phyloP scores from a whole-genome alignment of 2,888 invertebrate species.

The Apamea anceps region DNA sequence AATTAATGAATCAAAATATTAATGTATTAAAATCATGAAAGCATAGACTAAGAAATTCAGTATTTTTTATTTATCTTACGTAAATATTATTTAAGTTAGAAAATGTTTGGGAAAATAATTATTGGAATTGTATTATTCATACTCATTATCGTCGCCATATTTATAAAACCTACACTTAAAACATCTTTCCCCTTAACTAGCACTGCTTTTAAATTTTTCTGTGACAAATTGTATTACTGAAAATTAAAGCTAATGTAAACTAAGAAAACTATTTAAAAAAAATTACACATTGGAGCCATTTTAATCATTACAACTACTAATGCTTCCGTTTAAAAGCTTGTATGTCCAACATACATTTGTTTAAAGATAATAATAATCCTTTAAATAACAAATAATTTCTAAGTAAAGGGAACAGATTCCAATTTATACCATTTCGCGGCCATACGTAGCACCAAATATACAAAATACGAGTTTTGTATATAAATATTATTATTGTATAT shows the following conservation, averaged over 20 bases:
- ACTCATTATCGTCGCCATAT: conserved; percentile 36
- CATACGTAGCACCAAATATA: conserved; percentile 65
- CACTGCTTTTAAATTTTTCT: background rate
- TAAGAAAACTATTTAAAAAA: background rate
- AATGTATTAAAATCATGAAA: conserved; percentile 19
- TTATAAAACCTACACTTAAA: conserved; percentile 9
- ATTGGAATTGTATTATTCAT: conserved; percentile 11
- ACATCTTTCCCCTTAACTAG: background rate
- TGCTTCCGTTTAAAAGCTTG: background rate
- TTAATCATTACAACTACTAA: background rate
- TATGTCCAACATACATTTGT: conserved; percentile 13
- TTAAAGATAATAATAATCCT: conserved; percentile 10
- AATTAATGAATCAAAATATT: conserved; percentile 5
- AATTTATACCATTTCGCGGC: conserved; percentile 52
- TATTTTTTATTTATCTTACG: conserved; percentile 51
- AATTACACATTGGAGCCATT: background rate
- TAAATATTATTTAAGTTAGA: conserved; percentile 24
- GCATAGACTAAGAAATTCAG: conserved; percentile 45
- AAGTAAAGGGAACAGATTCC: conserved; percentile 27
- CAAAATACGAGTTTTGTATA: conserved; percentile 58
- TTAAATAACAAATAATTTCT: background rate
- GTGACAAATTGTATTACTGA: conserved; percentile 5
- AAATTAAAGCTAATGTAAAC: background rate
- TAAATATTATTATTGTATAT: conserved; percentile 51
- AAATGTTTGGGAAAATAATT: conserved; percentile 6